Percentiles rank a stretch among this genome's conserved stretches.
Conservation (phyloP, 2,113 vertebrate genomes). For the Neoarius graeffei region DNA sequence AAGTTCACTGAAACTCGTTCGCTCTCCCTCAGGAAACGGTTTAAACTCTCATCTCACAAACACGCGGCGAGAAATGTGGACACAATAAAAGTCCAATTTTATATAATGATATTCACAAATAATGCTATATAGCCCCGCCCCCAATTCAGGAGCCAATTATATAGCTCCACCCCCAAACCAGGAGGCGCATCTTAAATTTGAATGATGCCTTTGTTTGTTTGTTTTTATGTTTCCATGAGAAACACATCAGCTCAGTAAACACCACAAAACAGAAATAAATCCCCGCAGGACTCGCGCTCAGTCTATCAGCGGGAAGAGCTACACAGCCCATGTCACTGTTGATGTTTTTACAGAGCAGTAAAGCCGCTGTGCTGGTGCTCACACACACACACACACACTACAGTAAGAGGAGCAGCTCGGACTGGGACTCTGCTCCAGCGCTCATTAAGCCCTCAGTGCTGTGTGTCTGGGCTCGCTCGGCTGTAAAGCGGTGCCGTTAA, state of each 20-base stretch:
- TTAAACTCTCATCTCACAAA: background rate
- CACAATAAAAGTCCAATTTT: background rate
- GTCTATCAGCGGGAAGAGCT: background rate
- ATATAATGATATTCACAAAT: background rate
- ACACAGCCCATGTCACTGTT: background rate
- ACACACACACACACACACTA: background rate
- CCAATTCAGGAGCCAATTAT: background rate
- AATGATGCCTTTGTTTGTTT: background rate
- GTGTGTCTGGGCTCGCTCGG: conserved; percentile 57
- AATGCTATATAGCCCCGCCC: background rate
- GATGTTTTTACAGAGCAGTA: conserved; percentile 26
- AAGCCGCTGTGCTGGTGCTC: conserved; percentile 11
- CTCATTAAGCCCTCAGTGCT: conserved; percentile 62
- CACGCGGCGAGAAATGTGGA: too few species aligned
- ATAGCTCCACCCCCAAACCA: background rate
- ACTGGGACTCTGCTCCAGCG: conserved; percentile 55
- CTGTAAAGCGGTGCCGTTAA: conserved; percentile 38
- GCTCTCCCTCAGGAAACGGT: background rate
- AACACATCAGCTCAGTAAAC: background rate
- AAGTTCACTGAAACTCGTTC: background rate
- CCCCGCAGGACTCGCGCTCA: background rate
- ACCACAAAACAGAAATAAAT: background rate
- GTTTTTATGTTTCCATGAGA: background rate
- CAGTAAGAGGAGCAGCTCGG: background rate
- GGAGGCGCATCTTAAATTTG: background rate